These are phyloP conservation scores for Desoria tigrina DNA, from an alignment of 2,888 invertebrate genomes.

Conservation along the genomic window DNA sequence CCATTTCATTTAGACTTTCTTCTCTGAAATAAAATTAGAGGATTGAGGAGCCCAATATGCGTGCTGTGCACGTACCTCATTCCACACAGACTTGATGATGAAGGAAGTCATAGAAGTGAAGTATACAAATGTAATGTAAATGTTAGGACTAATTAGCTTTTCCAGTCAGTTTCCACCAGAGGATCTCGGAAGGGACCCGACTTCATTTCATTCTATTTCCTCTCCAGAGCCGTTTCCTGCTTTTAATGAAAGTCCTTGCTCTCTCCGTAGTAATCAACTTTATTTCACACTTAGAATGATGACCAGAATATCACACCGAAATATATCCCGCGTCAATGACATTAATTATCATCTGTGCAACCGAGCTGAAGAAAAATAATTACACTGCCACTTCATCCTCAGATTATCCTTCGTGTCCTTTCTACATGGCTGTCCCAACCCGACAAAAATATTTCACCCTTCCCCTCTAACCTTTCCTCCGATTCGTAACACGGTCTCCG, in stretches of 20 bases:
- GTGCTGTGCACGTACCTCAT: slow-evolving; percentile 47
- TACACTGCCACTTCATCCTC: slow-evolving; percentile 21
- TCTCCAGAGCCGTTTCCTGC: slow-evolving; percentile 49
- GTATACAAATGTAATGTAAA: slow-evolving; percentile 38
- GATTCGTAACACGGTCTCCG: too few species aligned
- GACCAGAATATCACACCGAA: slow-evolving; percentile 46
- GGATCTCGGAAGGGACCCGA: slow-evolving; percentile 1
- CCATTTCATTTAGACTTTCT: slow-evolving; percentile 20
- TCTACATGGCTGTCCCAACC: not conserved
- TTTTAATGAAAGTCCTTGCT: slow-evolving; percentile 49
- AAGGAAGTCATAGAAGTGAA: slow-evolving; percentile 40
- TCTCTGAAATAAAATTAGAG: slow-evolving; percentile 6
- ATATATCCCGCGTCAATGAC: slow-evolving; percentile 47
- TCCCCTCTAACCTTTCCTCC: not conserved
- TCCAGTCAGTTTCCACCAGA: slow-evolving; percentile 31
- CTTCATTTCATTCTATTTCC: slow-evolving; percentile 40
- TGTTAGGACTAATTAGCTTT: slow-evolving; percentile 51
- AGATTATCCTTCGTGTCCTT: not conserved
- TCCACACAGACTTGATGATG: slow-evolving; percentile 40
- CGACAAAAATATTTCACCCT: not conserved
- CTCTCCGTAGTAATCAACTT: slow-evolving; percentile 49
- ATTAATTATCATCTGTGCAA: slow-evolving; percentile 53
- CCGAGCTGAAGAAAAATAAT: slow-evolving; percentile 52
- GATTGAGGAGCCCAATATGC: slow-evolving; percentile 40
- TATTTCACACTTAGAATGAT: slow-evolving; percentile 52